phyloP scores from a whole-genome alignment of 2,797 vertebrate species.

The Anguilla obscura region DNA sequence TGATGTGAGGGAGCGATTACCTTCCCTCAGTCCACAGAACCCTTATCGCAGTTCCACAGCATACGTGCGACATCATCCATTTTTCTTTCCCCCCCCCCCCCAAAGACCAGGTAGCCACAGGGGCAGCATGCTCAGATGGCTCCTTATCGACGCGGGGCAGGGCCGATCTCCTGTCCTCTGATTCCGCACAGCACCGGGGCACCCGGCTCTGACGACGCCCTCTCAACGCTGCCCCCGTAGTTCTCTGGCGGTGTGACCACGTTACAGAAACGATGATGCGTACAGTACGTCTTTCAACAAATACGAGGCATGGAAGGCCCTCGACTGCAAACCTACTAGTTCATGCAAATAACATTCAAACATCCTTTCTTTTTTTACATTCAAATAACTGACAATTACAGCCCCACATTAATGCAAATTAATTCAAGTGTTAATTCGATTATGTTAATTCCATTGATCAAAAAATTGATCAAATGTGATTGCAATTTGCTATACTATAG shows the following conservation, averaged over 20 bases:
- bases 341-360: too few species aligned
- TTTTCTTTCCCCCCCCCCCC: background rate
- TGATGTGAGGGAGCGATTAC: background rate
- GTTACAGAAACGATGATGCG: background rate
- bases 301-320: background rate
- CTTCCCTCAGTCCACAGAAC: constrained; percentile 14
- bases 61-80: constrained; percentile 4
- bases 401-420: background rate
- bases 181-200: background rate
- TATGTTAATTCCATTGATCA: too few species aligned
- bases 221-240: background rate
- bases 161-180: background rate
- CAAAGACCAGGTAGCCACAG: background rate
- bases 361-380: too few species aligned
- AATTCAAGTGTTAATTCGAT: background rate
- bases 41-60: constrained; percentile 22
- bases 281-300: background rate
- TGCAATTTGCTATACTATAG: background rate
- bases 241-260: background rate
- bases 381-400: background rate
- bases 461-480: background rate
- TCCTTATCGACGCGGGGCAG: background rate
- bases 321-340: background rate
- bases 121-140: background rate
- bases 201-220: background rate